Conservation (phyloP, 2,113 vertebrate genomes). For the Odontesthes bonariensis region DNA sequence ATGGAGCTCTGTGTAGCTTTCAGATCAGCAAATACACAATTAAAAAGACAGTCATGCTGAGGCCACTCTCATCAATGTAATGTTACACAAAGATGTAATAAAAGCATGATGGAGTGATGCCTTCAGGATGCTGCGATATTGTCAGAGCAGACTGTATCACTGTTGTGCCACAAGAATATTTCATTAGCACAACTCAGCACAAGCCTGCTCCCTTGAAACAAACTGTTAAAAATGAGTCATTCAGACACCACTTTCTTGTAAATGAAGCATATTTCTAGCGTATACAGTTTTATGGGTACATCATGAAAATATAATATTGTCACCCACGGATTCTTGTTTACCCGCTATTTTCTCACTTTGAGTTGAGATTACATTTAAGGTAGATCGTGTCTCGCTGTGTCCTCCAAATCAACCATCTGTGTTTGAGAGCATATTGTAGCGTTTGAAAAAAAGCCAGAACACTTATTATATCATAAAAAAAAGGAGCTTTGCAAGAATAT, state of each 20-base stretch:
- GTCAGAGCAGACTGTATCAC: conserved; percentile 56
- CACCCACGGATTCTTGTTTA: conserved; percentile 48
- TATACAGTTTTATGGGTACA: conserved; percentile 28
- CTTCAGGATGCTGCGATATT: conserved; percentile 69
- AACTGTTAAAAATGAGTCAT: conserved; percentile 40
- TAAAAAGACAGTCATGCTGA: conserved; percentile 78
- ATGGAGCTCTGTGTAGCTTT: conserved; percentile 48
- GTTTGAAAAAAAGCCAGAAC: conserved; percentile 12
- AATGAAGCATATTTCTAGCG: conserved; percentile 43
- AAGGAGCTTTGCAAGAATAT: background rate
- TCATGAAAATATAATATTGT: conserved; percentile 39
- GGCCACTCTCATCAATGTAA: conserved; percentile 73
- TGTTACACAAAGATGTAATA: conserved; percentile 74
- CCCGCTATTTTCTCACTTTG: conserved; percentile 33
- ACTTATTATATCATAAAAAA: conserved; percentile 9
- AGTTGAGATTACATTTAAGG: conserved; percentile 41
- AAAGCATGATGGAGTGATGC: conserved; percentile 75
- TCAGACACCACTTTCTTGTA: conserved; percentile 14
- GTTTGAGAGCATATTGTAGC: conserved; percentile 9
- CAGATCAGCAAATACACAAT: conserved; percentile 76
- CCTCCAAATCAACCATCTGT: conserved; percentile 31
- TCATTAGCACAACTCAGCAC: conserved; percentile 64
- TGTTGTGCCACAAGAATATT: conserved; percentile 68
- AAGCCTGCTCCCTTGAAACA: conserved; percentile 45
- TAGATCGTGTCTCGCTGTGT: conserved; percentile 19